phyloP scores from a whole-genome alignment of 2,888 invertebrate species.

The Flexamia atlantica region DNA sequence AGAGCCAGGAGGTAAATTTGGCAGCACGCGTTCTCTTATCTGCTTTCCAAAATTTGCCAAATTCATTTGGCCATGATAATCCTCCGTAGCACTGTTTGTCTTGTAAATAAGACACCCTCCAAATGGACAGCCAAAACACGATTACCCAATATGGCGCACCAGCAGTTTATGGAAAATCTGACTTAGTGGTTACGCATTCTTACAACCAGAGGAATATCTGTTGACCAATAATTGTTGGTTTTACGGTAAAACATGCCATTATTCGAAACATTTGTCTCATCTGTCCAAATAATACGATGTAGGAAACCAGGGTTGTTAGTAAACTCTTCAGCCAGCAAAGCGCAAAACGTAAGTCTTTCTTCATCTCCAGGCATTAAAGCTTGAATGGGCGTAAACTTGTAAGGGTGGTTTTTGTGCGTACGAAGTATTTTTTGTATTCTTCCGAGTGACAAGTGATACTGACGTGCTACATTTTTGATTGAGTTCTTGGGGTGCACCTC shows the following conservation, averaged over 20 bases:
- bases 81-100: too few species aligned
- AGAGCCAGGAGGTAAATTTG: too few species aligned
- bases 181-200: too few species aligned
- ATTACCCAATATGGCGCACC: too few species aligned
- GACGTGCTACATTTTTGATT: background rate
- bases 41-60: too few species aligned
- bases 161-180: too few species aligned
- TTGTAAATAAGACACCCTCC: too few species aligned
- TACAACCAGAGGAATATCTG: conserved; percentile 23
- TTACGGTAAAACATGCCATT: background rate
- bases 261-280: conserved; percentile 14
- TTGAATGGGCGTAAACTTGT: conserved; percentile 34
- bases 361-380: conserved; percentile 45
- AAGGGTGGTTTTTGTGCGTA: background rate
- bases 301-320: background rate
- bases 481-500: background rate
- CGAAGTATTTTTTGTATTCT: background rate
- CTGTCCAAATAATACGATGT: conserved; percentile 21
- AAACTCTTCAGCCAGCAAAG: conserved; percentile 9
- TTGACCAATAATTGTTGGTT: conserved; percentile 31
- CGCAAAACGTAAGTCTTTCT: conserved; percentile 47
- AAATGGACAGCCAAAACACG: too few species aligned
- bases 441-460: background rate
- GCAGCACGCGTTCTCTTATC: too few species aligned
- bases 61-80: too few species aligned